These are phyloP conservation scores for Nyctibius bracteatus DNA, from an alignment of 2,113 vertebrate species.

Conservation along the genomic window DNA sequence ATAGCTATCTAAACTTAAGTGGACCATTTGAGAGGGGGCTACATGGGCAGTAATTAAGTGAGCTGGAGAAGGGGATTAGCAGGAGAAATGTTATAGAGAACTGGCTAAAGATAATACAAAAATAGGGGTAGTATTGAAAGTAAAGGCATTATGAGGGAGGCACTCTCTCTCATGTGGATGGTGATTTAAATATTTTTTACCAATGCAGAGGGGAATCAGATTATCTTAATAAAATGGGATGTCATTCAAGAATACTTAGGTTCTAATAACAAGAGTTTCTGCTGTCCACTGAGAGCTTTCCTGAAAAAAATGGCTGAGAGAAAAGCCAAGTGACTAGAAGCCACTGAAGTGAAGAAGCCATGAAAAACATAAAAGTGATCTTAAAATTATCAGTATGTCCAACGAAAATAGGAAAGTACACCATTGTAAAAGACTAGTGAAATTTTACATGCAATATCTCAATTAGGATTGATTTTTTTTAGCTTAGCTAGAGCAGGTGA, in stretches of 20 bases:
- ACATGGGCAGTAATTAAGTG: neutral
- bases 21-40: neutral
- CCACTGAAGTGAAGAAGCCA: neutral
- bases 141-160: neutral
- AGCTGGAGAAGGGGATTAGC: neutral
- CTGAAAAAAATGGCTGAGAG: neutral
- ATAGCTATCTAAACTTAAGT: neutral
- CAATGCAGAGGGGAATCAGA: neutral
- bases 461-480: neutral
- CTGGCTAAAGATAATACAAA: neutral
- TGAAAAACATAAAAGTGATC: neutral
- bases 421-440: neutral
- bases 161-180: neutral
- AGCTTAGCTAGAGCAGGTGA: neutral
- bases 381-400: neutral
- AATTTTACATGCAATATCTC: neutral
- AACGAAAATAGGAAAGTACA: neutral
- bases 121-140: neutral
- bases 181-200: neutral
- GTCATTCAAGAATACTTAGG: neutral
- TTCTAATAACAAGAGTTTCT: neutral
- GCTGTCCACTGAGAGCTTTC: neutral
- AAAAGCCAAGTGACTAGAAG: neutral
- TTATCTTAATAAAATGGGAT: neutral
- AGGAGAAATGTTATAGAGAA: neutral